phyloP scores from a whole-genome alignment of 1,140 invertebrate species.

The Littorina saxatilis region DNA sequence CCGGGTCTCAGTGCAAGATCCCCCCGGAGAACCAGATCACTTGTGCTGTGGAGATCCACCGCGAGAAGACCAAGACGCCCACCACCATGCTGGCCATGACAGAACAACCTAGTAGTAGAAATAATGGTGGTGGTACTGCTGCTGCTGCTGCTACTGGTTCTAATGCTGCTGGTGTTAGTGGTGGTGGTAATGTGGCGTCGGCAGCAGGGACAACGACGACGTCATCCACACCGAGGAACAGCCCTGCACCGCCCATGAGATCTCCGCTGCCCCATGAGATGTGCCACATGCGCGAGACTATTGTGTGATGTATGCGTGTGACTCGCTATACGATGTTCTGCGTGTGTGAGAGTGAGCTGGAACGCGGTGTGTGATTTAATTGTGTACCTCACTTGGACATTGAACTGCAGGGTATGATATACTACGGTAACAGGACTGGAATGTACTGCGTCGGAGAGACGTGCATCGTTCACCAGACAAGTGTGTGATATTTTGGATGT shows the following conservation, averaged over 20 bases:
- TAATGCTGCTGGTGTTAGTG: not conserved
- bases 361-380: no score
- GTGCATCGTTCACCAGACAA: no score
- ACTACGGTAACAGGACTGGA: no score
- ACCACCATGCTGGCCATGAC: slow-evolving; percentile 29
- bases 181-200: no score
- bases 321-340: not conserved
- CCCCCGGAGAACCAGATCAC: slow-evolving; percentile 63
- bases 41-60: slow-evolving; percentile 66
- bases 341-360: no score
- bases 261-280: slow-evolving; percentile 26
- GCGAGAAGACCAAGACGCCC: slow-evolving; percentile 56
- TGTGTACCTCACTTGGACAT: no score
- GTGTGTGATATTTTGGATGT: no score
- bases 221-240: not conserved
- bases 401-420: no score
- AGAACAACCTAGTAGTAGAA: slow-evolving; percentile 30
- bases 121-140: not conserved
- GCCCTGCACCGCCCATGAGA: not conserved
- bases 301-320: not conserved
- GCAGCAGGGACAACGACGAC: not conserved
- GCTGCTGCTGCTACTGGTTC: not conserved
- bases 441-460: no score
- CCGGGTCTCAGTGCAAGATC: slow-evolving; percentile 32
- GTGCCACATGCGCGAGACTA: slow-evolving; percentile 32